phyloP scores from a whole-genome alignment of 2,888 invertebrate species.

The Acanthoscelides obtectus region DNA sequence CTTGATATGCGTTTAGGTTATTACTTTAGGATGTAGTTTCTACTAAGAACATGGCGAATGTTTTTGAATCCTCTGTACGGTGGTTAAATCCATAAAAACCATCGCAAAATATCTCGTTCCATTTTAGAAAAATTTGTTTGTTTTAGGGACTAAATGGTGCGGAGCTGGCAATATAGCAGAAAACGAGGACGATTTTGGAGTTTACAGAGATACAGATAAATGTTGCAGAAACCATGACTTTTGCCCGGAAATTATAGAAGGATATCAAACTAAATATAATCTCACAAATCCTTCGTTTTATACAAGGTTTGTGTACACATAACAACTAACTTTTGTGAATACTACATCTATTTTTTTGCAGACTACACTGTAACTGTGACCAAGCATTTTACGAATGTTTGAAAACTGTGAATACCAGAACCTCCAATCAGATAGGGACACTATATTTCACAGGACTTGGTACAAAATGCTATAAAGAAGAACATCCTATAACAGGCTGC shows the following conservation, averaged over 20 bases:
- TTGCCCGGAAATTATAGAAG: slow-evolving; percentile 58
- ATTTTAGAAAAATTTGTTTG: neutral
- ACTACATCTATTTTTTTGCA: slow-evolving; percentile 35
- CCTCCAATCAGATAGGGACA: slow-evolving; percentile 48
- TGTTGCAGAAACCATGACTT: slow-evolving; percentile 72
- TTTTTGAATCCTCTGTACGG: too few species aligned
- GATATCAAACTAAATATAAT: slow-evolving; percentile 34
- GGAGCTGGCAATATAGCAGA: slow-evolving; percentile 65
- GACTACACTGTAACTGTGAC: slow-evolving; percentile 55
- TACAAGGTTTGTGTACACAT: slow-evolving; percentile 30
- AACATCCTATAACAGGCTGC: slow-evolving; percentile 55
- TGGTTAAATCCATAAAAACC: too few species aligned
- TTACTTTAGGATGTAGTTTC: too few species aligned
- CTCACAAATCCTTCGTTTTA: slow-evolving; percentile 39
- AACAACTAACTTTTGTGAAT: neutral
- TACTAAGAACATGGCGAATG: too few species aligned
- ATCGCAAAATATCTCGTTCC: too few species aligned
- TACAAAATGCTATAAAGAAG: slow-evolving; percentile 57
- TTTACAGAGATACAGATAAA: slow-evolving; percentile 57
- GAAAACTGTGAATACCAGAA: slow-evolving; percentile 38
- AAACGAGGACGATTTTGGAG: slow-evolving; percentile 62
- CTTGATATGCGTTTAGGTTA: too few species aligned
- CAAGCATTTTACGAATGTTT: slow-evolving; percentile 52
- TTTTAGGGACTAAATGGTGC: slow-evolving; percentile 74
- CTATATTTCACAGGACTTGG: slow-evolving; percentile 55